Evolutionary conservation across 2,888 invertebrate species (phyloP), one percentile per base, ranked within the genome.

Genomic region (Laspeyria flexula): DNA sequence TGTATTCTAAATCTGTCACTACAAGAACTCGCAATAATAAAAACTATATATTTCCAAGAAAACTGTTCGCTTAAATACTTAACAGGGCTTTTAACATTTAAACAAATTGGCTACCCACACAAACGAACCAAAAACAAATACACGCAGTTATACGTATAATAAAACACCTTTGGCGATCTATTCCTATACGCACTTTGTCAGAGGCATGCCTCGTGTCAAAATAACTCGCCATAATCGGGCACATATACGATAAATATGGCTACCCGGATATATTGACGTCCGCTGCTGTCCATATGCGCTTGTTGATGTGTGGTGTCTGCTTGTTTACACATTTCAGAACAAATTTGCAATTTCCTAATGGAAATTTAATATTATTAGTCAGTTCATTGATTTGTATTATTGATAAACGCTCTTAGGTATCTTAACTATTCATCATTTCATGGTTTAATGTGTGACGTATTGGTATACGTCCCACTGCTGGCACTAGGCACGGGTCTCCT

Each of bases 211-310:
- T 23, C 41, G 16, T 45, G 51, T 67, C 55, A 55, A 57, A 62
- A 62, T 55, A 57, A 46, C 65, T 68, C 42, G 31, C 59, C 21
- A 56, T 53, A 65, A 65, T 54, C 55, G 52, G 45, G 44, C 49
- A 21, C 45, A 52, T n/a, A n/a, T 44, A 40, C 30, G 53, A 45
- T 65, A 59, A 60, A 65, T 61, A 45, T 52, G 52, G 50, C 30
- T 29, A 54, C 66, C 66, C 62, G 67, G 70, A 69, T 51, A 62
- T 58, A 65, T 54, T 61, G 58, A 65, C 55, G 57, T 60, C 43
- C 42, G 50, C 37, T 18, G 49, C 48, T 54, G 53, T 67, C 39
- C 42, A 38, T 40, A 49, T 23, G 21, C 45, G 30, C n/a, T 25
- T 51, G 47, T 43, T 39, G 43, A 34, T 34, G 34, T 46, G 29